Percentiles rank a stretch among this genome's conserved stretches.
Conservation (phyloP, 2,797 vertebrate species). For the Sebastiscus tertius region DNA sequence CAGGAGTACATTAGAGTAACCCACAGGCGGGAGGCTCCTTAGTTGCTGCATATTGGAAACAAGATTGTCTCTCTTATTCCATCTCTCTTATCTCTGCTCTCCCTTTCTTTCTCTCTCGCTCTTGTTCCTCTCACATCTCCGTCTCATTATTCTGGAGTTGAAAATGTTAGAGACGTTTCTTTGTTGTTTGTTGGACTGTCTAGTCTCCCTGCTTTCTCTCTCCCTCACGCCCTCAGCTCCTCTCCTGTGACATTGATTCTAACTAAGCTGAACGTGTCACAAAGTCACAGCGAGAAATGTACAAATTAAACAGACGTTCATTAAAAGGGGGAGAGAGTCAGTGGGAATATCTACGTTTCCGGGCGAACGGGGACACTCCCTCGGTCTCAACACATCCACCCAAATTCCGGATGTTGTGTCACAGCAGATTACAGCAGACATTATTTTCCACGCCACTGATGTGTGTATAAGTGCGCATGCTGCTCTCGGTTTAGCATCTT, state of each 20-base stretch:
- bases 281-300: slow-evolving; percentile 62
- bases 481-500: slow-evolving; percentile 52
- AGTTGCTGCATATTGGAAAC: slow-evolving; percentile 42
- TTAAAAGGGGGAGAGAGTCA: slow-evolving; percentile 54
- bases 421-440: slow-evolving; percentile 60
- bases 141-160: slow-evolving; percentile 41
- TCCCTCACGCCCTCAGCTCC: slow-evolving; percentile 21
- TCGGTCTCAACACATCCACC: slow-evolving; percentile 33
- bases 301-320: slow-evolving; percentile 73
- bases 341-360: slow-evolving; percentile 46
- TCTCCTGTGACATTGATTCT: slow-evolving; percentile 68
- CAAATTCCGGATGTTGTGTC: slow-evolving; percentile 56
- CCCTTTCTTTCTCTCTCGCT: background rate
- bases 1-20: slow-evolving; percentile 48
- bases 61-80: slow-evolving; percentile 36
- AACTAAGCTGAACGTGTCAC: slow-evolving; percentile 70
- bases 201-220: background rate
- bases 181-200: slow-evolving; percentile 39
- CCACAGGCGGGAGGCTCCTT: slow-evolving; percentile 37
- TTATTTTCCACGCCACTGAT: slow-evolving; percentile 59
- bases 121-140: slow-evolving; percentile 15
- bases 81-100: slow-evolving; percentile 6
- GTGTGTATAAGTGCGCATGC: slow-evolving; percentile 31
- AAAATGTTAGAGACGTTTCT: slow-evolving; percentile 35
- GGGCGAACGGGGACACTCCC: slow-evolving; percentile 34